A percentile compares a stretch with the other conserved stretches of the same genome.
Conservation (phyloP, 1,140 invertebrate species). For the Triops cancriformis region DNA sequence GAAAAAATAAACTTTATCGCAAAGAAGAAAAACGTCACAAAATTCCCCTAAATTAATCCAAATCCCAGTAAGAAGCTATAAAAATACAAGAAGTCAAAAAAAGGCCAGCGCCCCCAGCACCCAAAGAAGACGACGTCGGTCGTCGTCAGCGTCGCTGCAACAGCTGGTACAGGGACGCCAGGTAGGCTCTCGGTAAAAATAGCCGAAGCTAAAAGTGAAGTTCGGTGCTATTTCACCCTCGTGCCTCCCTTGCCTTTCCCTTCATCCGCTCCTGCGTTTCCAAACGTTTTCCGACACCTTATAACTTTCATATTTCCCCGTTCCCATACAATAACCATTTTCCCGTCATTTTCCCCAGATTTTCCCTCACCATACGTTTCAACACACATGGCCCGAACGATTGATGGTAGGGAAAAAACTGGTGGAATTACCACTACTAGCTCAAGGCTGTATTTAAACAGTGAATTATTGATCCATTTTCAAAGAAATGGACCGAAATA, state of each 20-base stretch:
- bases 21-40: no score
- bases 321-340: neutral
- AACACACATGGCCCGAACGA: neutral
- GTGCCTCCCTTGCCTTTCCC: neutral
- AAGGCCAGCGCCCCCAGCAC: neutral
- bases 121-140: neutral
- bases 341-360: neutral
- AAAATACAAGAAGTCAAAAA: neutral
- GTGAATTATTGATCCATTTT: neutral
- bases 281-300: neutral
- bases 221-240: no score
- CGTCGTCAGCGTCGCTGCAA: slow-evolving; percentile 3
- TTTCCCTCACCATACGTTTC: neutral
- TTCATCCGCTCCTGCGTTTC: neutral
- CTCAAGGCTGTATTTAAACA: neutral
- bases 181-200: neutral
- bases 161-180: neutral
- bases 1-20: no score
- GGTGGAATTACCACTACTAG: neutral
- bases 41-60: neutral
- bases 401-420: no score
- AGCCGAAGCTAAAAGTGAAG: slow-evolving; percentile 1
- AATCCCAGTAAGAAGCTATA: neutral
- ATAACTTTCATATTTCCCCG: neutral
- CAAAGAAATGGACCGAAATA: neutral